Evolutionary conservation across 2,797 vertebrate genomes (phyloP), one percentile per base, ranked within the genome.

Genomic region (Toxotes lorentzi): DNA sequence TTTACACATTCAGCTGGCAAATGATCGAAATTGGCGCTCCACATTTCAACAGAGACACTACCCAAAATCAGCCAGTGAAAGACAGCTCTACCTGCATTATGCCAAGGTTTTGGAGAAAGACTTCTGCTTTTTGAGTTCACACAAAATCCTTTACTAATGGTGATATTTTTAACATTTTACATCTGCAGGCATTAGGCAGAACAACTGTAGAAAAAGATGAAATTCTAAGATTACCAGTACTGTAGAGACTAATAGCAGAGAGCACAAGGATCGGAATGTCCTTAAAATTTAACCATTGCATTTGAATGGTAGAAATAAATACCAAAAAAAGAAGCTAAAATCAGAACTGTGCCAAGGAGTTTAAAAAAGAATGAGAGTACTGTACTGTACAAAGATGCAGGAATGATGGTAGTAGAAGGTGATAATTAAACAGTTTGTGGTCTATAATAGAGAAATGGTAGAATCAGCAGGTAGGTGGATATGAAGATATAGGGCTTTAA

Each of bases 1-100:
- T 59, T 21, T 76, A 5, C 60, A 51, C n/a, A 51, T 73, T 38
- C 45, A 70, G 48, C 43, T 4, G 17, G 56, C 17, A 73, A 72
- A 50, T 30, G 27, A 70, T 71, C 23, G 27, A 45, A 72, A 62
- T 8, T 21, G 9, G 16, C 23, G 50, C 59, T 69, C 12, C n/a
- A 50, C 50, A 51, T 65, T 58, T 66, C 14, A 68, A 23, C 50
- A 51, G 7, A 66, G 38, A 57, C n/a, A 27, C 27, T 2, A 41
- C 5, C n/a, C 8, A n/a, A 35, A 68, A 23, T 32, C 10, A 5
- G 12, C 6, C 41, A 27, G 6, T 50, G 53, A 73, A 65, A 23
- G 45, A 74, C 1, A 0, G 19, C 27, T 75, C 3, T 14, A 24
- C 7, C 8, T 24, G 13, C 48, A 51, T 58, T 32, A 66, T 56